phyloP scores from a whole-genome alignment of 30 jellyfish, hydroid and myxozoan genomes.

The Pseudorhiza aurosa region DNA sequence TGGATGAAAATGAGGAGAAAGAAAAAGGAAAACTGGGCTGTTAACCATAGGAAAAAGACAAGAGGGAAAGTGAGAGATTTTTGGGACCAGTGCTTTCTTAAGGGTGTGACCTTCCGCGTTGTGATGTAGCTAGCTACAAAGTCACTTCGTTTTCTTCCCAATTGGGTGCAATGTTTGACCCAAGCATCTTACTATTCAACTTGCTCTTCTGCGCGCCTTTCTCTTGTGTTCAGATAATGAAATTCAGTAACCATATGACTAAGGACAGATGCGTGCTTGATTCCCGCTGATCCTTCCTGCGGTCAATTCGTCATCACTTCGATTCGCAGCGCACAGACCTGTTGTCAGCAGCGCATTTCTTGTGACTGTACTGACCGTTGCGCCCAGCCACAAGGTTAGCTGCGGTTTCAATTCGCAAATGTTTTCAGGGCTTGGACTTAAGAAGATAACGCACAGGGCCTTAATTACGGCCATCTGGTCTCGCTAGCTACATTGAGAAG shows the following conservation, averaged over 20 bases:
- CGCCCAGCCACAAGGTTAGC: conserved; percentile 9
- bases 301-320: neutral
- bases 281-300: neutral
- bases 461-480: conserved; percentile 40
- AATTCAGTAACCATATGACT: neutral
- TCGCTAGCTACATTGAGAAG: too few species aligned
- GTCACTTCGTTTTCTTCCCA: too few species aligned
- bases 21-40: too few species aligned
- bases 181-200: too few species aligned
- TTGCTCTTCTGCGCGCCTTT: too few species aligned
- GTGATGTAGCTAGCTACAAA: too few species aligned
- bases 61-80: too few species aligned
- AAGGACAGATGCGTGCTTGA: neutral
- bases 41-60: too few species aligned
- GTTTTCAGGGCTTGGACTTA: conserved; percentile 2
- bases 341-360: conserved; percentile 3
- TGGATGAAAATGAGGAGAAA: too few species aligned
- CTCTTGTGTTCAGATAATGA: neutral
- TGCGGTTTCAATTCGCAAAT: conserved; percentile 18
- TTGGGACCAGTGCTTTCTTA: too few species aligned
- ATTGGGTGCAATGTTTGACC: too few species aligned
- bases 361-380: conserved; percentile 10
- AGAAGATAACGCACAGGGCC: neutral
- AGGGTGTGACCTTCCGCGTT: too few species aligned
- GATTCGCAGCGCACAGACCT: neutral